These are phyloP conservation scores for Zygothrica quintamaculata DNA, from an alignment of 2,888 invertebrate species.

Conservation along the genomic window DNA sequence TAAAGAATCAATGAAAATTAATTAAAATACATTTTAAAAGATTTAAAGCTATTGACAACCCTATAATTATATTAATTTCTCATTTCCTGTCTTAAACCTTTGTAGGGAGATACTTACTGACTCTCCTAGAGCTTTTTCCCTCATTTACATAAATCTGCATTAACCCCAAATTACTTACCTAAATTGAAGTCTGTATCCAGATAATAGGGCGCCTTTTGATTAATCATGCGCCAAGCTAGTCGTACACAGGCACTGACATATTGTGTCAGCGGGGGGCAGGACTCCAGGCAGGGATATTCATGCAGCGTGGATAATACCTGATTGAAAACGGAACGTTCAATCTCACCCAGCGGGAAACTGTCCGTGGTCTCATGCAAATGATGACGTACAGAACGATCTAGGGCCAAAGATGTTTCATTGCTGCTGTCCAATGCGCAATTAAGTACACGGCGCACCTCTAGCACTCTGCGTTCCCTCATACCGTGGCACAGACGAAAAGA, in stretches of 20 bases:
- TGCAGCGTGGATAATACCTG: constrained; percentile 94
- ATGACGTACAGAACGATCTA: constrained; percentile 87
- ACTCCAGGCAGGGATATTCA: constrained; percentile 95
- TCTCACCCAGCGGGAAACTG: constrained; percentile 89
- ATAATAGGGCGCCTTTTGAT: constrained; percentile 89
- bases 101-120: no score
- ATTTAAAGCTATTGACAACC: not conserved
- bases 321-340: constrained; percentile 88
- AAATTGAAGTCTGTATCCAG: constrained; percentile 89
- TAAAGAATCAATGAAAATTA: constrained; percentile 60
- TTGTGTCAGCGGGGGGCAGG: constrained; percentile 90
- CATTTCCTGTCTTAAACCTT: no score
- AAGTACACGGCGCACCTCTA: constrained; percentile 89
- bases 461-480: constrained; percentile 89
- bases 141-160: no score
- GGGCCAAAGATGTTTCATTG: constrained; percentile 84
- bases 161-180: constrained; percentile 83
- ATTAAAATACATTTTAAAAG: not conserved
- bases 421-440: constrained; percentile 84
- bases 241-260: constrained; percentile 93
- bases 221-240: constrained; percentile 94
- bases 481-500: constrained; percentile 90
- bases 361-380: constrained; percentile 90
- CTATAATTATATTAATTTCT: no score
- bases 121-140: no score